Evolutionary conservation across 2,797 vertebrate species (phyloP).

Genomic region (Diglossa cyanea): DNA sequence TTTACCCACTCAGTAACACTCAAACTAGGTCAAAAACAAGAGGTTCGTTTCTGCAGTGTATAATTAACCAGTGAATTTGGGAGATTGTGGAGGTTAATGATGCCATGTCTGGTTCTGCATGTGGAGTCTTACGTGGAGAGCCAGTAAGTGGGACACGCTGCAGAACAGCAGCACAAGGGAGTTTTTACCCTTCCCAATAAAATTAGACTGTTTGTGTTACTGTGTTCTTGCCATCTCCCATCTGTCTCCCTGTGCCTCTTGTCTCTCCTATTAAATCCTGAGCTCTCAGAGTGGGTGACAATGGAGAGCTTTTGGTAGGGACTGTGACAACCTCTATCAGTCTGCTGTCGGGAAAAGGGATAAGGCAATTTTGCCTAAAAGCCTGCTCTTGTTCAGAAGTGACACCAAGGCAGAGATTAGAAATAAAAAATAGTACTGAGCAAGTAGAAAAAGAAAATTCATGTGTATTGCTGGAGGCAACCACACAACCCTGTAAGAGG

Average conservation of each 20-base stretch:
- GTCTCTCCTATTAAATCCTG: neutral
- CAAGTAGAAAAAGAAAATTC: neutral
- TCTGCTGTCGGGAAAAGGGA: neutral
- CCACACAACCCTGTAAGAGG: neutral
- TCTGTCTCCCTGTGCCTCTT: neutral
- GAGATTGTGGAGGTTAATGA: neutral
- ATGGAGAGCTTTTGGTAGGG: neutral
- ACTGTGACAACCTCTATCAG: neutral
- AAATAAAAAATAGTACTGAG: neutral
- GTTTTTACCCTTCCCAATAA: slow-evolving; percentile 4
- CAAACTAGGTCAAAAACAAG: neutral
- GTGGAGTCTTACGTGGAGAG: neutral
- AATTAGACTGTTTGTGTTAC: slow-evolving; percentile 4
- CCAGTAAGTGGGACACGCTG: neutral
- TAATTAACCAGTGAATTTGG: neutral
- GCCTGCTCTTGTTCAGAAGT: neutral
- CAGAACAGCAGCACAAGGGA: neutral
- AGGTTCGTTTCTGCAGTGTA: neutral
- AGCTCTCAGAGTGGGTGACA: neutral
- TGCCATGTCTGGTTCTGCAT: neutral
- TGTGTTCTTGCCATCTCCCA: neutral
- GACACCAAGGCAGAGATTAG: neutral
- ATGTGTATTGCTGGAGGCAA: neutral
- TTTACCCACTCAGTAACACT: neutral
- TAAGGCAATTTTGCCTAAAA: slow-evolving; percentile 31